Conservation (phyloP, 2,113 vertebrate genomes). For the Caranx ignobilis region DNA sequence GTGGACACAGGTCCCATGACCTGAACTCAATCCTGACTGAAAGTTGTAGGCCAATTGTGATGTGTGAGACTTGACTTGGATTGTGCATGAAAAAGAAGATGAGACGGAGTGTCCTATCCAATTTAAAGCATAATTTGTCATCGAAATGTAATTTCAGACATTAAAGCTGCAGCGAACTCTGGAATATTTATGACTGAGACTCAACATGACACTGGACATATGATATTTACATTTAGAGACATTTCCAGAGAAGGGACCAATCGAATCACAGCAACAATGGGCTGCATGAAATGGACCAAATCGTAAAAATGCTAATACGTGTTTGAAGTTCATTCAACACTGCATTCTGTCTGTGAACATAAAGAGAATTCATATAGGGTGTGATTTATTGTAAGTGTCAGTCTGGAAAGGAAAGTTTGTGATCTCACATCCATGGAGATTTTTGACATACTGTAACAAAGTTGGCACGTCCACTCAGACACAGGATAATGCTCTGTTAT, state of each 20-base stretch:
- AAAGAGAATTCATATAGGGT: conserved; percentile 4
- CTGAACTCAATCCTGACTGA: not conserved
- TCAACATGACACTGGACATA: conserved; percentile 9
- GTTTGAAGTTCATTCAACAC: conserved; percentile 6
- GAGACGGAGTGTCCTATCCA: not conserved
- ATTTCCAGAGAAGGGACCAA: not conserved
- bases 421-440: conserved; percentile 44
- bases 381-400: conserved; percentile 32
- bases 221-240: conserved; percentile 22
- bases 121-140: conserved; percentile 3
- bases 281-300: not conserved
- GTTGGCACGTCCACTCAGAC: conserved; percentile 63
- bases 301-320: conserved; percentile 12
- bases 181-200: not conserved
- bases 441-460: conserved; percentile 49
- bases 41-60: not conserved
- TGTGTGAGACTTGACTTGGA: not conserved
- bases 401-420: conserved; percentile 41
- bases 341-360: conserved; percentile 15
- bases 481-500: conserved; percentile 65
- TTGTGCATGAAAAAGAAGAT: not conserved
- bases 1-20: not conserved
- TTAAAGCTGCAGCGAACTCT: not conserved
- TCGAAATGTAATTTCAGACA: conserved; percentile 28
- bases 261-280: not conserved